Conservation (phyloP, 2,113 vertebrate genomes). For the Dasyprocta punctata region DNA sequence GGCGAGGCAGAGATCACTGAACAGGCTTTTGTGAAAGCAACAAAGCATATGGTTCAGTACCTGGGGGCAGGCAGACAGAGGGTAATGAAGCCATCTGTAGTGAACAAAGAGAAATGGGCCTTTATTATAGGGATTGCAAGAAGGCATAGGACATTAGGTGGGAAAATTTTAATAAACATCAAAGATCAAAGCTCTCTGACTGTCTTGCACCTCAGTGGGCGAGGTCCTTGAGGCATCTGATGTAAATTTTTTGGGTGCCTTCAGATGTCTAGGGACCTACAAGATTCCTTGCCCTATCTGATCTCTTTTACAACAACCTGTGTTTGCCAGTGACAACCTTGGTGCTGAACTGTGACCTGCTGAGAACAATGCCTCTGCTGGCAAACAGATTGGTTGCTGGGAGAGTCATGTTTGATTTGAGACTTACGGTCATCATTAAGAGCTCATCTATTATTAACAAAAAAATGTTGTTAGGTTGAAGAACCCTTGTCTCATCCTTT, state of each 20-base stretch:
- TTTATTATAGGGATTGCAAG: neutral
- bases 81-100: neutral
- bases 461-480: neutral
- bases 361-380: neutral
- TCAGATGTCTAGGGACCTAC: neutral
- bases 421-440: neutral
- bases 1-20: neutral
- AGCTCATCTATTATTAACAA: neutral
- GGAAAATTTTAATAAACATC: neutral
- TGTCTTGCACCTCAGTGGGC: neutral
- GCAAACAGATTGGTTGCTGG: neutral
- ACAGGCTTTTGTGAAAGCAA: neutral
- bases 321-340: neutral
- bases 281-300: neutral
- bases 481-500: neutral
- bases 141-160: neutral
- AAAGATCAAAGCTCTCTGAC: too few species aligned
- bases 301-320: neutral
- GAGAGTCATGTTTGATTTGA: neutral
- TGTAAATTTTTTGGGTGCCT: neutral
- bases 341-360: neutral
- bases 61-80: neutral
- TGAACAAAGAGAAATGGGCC: neutral
- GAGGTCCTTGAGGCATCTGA: neutral
- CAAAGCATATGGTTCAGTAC: neutral